Conservation (phyloP, 30 jellyfish, hydroid and myxozoan genomes). For the Sanderia malayensis region DNA sequence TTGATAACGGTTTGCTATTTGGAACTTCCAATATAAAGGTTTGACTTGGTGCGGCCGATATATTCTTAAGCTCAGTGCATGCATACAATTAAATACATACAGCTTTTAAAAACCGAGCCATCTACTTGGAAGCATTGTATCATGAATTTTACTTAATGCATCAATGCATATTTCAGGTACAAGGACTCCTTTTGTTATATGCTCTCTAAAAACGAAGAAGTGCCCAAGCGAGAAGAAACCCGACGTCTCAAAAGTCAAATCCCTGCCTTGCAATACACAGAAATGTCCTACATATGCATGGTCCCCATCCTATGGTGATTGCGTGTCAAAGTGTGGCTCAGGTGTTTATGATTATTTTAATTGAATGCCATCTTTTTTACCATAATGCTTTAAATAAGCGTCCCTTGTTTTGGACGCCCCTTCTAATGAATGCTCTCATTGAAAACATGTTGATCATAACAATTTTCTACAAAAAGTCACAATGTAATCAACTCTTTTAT, state of each 20-base stretch:
- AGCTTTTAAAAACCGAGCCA: too few species aligned
- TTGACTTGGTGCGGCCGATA: background rate
- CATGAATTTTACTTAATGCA: too few species aligned
- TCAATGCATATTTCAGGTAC: too few species aligned
- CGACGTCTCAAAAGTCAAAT: conserved; percentile 15
- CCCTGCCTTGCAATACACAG: conserved; percentile 48
- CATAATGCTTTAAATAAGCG: background rate
- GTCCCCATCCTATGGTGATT: conserved; percentile 23
- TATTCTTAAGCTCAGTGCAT: background rate
- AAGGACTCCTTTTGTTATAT: conserved; percentile 7
- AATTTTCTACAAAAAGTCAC: background rate
- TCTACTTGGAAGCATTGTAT: too few species aligned
- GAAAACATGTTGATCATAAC: background rate
- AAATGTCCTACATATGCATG: conserved; percentile 60
- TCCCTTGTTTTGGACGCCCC: background rate
- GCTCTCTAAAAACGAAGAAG: conserved; percentile 19
- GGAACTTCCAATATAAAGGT: background rate
- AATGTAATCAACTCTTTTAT: background rate
- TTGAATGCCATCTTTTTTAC: background rate
- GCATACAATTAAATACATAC: background rate
- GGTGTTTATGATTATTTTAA: conserved; percentile 1
- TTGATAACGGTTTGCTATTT: background rate
- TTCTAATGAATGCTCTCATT: background rate
- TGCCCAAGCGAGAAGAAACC: conserved; percentile 72
- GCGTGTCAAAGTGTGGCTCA: conserved; percentile 25